Percentiles rank a stretch among this genome's conserved stretches.
These are phyloP conservation scores for Dryococelus australis DNA, from an alignment of 2,888 invertebrate species.

Conservation along the genomic window DNA sequence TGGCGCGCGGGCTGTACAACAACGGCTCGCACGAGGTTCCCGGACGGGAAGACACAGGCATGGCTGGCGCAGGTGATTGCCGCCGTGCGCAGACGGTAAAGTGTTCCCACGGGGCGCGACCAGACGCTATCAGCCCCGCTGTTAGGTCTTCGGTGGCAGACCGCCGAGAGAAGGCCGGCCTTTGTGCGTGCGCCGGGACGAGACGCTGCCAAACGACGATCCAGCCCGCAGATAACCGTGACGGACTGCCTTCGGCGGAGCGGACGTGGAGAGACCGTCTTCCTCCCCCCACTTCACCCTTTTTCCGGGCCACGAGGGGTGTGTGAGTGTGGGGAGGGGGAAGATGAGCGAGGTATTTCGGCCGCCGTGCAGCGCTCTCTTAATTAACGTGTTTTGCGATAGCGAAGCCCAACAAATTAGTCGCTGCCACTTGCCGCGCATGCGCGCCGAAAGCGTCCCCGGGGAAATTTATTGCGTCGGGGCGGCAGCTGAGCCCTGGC, in stretches of 20 bases:
- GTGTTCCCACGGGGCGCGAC: conserved; percentile 1
- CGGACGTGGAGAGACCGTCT: background rate
- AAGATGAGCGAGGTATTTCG: background rate
- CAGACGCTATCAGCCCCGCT: background rate
- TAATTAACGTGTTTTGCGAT: conserved; percentile 2
- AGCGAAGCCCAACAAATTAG: background rate
- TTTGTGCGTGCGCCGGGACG: conserved; percentile 26
- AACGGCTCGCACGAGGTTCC: no score
- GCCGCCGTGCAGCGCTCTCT: background rate
- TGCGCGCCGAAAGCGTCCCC: background rate
- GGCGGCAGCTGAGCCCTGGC: background rate
- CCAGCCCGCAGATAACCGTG: conserved; percentile 24
- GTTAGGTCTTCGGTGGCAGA: background rate
- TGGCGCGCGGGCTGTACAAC: background rate
- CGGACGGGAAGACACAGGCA: no score
- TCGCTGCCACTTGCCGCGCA: conserved; percentile 3
- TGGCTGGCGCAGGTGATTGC: background rate
- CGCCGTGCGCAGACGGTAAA: background rate
- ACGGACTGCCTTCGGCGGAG: background rate
- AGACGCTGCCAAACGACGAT: conserved; percentile 12
- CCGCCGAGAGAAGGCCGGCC: background rate
- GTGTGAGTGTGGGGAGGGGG: background rate
- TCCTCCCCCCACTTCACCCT: background rate
- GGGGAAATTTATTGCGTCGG: conserved; percentile 5
- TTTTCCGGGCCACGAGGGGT: background rate